Evolutionary conservation across 1,140 invertebrate species (phyloP).

Genomic region (Achatina immaculata): DNA sequence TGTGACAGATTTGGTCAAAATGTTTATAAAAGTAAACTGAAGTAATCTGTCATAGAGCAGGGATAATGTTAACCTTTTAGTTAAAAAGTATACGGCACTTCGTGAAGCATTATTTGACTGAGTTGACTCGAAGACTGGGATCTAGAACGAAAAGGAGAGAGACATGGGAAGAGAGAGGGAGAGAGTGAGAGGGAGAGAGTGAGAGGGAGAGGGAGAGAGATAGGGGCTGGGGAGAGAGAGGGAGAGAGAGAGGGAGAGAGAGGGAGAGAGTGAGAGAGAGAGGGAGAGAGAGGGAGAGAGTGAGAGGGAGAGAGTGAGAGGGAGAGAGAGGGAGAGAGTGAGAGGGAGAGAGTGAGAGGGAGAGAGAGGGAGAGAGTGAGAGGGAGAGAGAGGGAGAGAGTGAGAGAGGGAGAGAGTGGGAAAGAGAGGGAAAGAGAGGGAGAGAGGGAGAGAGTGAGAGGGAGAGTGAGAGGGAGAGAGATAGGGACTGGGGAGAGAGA

Average conservation of each 20-base stretch:
- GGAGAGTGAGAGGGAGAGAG: neutral
- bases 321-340: neutral
- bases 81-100: too few relatives aligned
- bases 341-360: neutral
- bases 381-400: neutral
- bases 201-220: neutral
- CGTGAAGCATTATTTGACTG: too few relatives aligned
- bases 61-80: too few relatives aligned
- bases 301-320: neutral
- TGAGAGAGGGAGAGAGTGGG: neutral
- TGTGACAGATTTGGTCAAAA: too few relatives aligned
- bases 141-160: too few relatives aligned
- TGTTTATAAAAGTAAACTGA: too few relatives aligned
- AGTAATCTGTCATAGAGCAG: too few relatives aligned
- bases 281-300: neutral
- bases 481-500: neutral
- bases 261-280: neutral
- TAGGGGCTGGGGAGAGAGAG: neutral
- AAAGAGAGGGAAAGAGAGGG: neutral
- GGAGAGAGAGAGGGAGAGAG: neutral
- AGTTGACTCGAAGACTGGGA: too few relatives aligned
- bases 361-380: slow-evolving; percentile 1
- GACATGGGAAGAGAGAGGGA: neutral
- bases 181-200: neutral
- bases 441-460: neutral